Conservation (phyloP, 1,140 invertebrate species). For the Bombus cullumanus region DNA sequence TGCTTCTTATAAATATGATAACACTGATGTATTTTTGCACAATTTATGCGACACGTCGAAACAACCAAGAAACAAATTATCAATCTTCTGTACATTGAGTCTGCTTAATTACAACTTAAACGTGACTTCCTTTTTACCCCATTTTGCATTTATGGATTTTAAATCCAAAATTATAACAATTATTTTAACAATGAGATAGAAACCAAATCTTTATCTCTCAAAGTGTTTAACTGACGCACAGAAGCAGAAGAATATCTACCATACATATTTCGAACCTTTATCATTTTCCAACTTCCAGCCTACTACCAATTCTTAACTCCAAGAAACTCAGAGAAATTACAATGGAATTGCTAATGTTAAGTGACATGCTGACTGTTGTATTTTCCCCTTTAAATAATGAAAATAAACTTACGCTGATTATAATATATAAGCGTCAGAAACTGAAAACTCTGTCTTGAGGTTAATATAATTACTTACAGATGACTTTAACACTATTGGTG, state of each 20-base stretch:
- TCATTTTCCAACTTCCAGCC: neutral
- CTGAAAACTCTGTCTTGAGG: neutral
- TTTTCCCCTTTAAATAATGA: neutral
- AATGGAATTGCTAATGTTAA: neutral
- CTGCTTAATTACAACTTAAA: neutral
- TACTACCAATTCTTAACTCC: neutral
- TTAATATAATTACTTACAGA: neutral
- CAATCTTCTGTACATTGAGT: neutral
- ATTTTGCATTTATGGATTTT: neutral
- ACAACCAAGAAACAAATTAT: neutral
- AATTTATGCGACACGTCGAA: neutral
- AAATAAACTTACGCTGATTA: neutral
- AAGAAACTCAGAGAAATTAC: conserved; percentile 6
- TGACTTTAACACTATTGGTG: neutral
- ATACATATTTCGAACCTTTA: neutral
- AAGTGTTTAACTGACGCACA: neutral
- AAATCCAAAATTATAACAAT: neutral
- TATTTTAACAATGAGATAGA: conserved; percentile 1
- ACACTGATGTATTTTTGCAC: neutral
- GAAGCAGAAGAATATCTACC: neutral
- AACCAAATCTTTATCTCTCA: neutral
- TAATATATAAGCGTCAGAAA: neutral
- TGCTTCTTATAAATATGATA: neutral
- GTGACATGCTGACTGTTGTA: neutral
- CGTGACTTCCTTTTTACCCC: neutral